Percentiles rank a stretch among this genome's conserved stretches.
Conservation (phyloP, 1,140 invertebrate species). For the Lepidurus apus region DNA sequence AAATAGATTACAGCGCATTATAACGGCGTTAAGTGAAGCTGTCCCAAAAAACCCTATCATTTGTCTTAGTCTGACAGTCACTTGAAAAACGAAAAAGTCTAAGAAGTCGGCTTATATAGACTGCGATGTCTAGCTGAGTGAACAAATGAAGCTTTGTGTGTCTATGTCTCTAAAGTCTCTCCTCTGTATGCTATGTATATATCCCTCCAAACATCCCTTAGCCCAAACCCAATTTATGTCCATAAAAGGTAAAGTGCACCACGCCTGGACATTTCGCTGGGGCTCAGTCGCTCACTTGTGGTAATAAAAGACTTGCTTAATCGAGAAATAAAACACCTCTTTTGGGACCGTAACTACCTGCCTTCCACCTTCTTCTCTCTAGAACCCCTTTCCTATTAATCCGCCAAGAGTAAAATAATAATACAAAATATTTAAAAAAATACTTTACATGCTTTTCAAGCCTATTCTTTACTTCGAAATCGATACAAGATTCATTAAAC, state of each 20-base stretch:
- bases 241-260: slow-evolving; percentile 10
- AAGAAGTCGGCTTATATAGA: background rate
- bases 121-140: slow-evolving; percentile 6
- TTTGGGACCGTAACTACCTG: background rate
- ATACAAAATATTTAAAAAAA: background rate
- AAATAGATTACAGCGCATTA: no score
- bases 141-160: slow-evolving; percentile 8
- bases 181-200: background rate
- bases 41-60: background rate
- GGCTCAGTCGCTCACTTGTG: background rate
- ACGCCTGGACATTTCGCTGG: slow-evolving; percentile 2
- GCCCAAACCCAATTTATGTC: slow-evolving; percentile 13
- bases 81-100: no score
- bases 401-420: background rate
- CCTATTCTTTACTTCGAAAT: background rate
- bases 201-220: background rate
- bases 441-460: background rate
- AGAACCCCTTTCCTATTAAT: background rate
- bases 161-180: background rate
- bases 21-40: background rate
- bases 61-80: slow-evolving; percentile 8
- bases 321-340: background rate
- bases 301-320: slow-evolving; percentile 11
- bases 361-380: background rate
- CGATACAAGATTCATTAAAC: background rate